Base-by-base conservation (phyloP, 2,888 invertebrate genomes). In the Epinotia bilunana region DNA sequence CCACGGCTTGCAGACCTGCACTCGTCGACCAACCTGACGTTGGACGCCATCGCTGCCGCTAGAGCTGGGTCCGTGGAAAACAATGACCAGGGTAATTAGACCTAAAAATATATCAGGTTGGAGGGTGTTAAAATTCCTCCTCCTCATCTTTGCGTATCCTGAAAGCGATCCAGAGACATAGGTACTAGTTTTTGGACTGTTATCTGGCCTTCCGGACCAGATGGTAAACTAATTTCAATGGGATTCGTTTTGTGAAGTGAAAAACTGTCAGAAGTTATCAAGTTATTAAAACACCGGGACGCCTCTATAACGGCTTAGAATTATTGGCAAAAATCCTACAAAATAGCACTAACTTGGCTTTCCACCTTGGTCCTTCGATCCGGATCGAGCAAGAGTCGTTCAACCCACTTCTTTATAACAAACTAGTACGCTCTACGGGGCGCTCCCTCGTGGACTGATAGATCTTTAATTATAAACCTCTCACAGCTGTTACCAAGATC, bases 11-110 rank as follows among this genome's bases (percentile, higher is more conserved):
- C 87, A 0, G 95, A 96, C 76, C 86, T 97, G 1, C 93, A 95
- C 74, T 88, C 90, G 13, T 84, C 95, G 49, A 94, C 95, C 77
- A 97, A 97, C 85, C 91, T 95, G 70, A 97, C 97, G 0, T 87
- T 95, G 61, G 93, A 92, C 63, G 92, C 95, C 0, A 79, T 97
- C 60, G 94, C 95, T 73, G 94, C 94, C 63, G 87, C 95, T 4
- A 95, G 94, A 77, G 91, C 92, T 46, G 91, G 94, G 39, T 80
- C 95, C 2, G 86, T 88, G 3, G 86, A 88, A 9, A 88, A 85
- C 43, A 89, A 91, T 39, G 93, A 95, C 55, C 88, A 87, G 78
- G 90, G 95, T 95, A 84, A 84, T 33, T 33, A 6, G 33, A 33
- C 33, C 33, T 33, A 33, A 0, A 6, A 33, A 33, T 33, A 33